Evolutionary conservation across 2,888 invertebrate species (phyloP).

Genomic region (Drosophila setosimentum): DNA sequence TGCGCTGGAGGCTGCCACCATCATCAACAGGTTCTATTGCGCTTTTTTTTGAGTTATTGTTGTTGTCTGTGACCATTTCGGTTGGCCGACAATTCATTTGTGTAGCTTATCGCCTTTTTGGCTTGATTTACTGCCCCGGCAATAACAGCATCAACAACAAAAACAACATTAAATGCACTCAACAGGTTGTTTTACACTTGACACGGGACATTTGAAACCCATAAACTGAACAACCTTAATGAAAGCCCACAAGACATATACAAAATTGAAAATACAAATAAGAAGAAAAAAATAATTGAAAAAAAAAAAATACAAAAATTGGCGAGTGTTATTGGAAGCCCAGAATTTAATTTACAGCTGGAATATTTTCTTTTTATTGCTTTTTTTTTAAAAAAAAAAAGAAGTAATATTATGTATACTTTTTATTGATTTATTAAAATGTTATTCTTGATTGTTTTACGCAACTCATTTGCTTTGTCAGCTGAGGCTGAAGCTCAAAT

Average conservation of each 20-base stretch:
- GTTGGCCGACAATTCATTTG: conserved; percentile 69
- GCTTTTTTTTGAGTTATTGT: conserved; percentile 32
- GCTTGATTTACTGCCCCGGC: conserved; percentile 73
- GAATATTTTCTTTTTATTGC: conserved; percentile 4
- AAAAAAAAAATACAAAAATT: not conserved
- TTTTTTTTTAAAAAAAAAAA: not conserved
- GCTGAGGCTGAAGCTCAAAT: conserved; percentile 40
- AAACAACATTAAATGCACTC: conserved; percentile 53
- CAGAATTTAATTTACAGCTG: conserved; percentile 42
- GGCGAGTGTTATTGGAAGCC: conserved; percentile 59
- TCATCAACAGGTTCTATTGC: conserved; percentile 63
- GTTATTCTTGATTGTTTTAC: conserved; percentile 3
- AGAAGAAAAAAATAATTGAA: not conserved
- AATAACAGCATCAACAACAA: conserved; percentile 30
- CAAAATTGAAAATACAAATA: not conserved
- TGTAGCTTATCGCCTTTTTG: conserved; percentile 78
- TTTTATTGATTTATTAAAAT: conserved; percentile 21
- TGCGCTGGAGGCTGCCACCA: conserved; percentile 22
- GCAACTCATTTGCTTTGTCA: conserved; percentile 1
- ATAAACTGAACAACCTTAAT: conserved; percentile 24
- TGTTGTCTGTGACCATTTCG: conserved; percentile 56
- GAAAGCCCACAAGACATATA: conserved; percentile 4
- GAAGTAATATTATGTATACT: not conserved
- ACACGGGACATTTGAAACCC: conserved; percentile 29
- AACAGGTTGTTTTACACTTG: conserved; percentile 68